A percentile compares a stretch with the other conserved stretches of the same genome.
phyloP scores from a whole-genome alignment of 2,113 vertebrate genomes.

The Phrynocephalus versicolor region DNA sequence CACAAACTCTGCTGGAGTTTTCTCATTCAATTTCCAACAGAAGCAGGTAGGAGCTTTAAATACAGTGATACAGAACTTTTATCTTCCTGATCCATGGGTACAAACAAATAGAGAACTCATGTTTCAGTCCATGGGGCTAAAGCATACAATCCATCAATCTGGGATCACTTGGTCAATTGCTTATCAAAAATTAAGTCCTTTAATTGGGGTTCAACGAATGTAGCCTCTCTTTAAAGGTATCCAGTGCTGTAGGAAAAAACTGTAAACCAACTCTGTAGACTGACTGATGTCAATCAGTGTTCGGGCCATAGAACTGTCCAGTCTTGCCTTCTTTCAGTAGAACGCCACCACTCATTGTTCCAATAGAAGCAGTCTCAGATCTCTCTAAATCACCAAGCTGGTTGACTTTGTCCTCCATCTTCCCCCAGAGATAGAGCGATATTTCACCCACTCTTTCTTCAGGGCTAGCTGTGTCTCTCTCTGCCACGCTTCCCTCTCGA shows the following conservation, averaged over 20 bases:
- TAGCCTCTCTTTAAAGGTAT: not conserved
- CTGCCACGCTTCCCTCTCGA: too few relatives aligned
- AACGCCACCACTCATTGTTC: too few relatives aligned
- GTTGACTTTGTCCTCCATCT: too few relatives aligned
- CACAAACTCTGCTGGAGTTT: accelerated
- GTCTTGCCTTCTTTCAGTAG: not conserved
- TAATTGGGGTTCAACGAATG: not conserved
- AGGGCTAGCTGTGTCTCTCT: too few relatives aligned
- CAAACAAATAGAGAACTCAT: not conserved
- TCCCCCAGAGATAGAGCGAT: too few relatives aligned
- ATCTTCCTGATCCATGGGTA: not conserved
- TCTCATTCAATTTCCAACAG: slow-evolving; percentile 1
- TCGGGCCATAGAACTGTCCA: too few relatives aligned
- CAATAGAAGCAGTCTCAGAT: too few relatives aligned
- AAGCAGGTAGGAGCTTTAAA: not conserved
- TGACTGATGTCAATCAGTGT: too few relatives aligned
- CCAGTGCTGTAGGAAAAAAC: not conserved
- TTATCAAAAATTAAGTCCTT: not conserved
- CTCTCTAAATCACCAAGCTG: too few relatives aligned
- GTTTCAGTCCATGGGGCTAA: not conserved
- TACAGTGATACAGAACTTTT: not conserved
- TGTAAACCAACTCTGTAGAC: not conserved
- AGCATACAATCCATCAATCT: not conserved
- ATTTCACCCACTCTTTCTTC: too few relatives aligned
- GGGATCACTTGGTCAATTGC: not conserved